Base-by-base conservation (phyloP, 23 tunicate genomes). In the Aplidium turbinatum region DNA sequence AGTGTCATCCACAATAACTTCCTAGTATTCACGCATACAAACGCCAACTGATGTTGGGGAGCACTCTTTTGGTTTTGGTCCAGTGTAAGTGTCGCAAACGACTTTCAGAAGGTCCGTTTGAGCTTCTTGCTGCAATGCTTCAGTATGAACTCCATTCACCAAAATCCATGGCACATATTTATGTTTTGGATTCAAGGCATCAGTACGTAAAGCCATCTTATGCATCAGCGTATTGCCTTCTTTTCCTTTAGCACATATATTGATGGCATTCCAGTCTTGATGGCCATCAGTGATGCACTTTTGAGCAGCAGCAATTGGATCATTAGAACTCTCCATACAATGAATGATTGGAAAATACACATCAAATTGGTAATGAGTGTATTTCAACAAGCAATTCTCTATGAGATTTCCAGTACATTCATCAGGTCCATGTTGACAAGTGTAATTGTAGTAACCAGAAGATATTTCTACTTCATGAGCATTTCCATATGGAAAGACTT, bases 401-500 rank as follows among this genome's bases (percentile, higher is more conserved):
- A 90, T 82, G 4, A 80, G 55, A 40, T 90, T 90, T 55, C 82
- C 82, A 24, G 73, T 63, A 57, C 97, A 90, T 65, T 90, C 97
- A 20, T 78, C 70, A 38, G 85, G 70, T 2, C 97, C 97, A 72
- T 90, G 97, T 78, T 90, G 97, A 52, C 97, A 90, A 24, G 89
- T 90, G 75, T 69, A 90, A 42, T 90, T 78, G 80, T 79, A 90
- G 66, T 26, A 35, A 23, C 87, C 87, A 35, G 75, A 21, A 38
- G 91, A 78, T 6, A 68, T 34, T 57, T 85, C 57, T 31, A 46
- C 73, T 69, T 85, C 91, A 21, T 76, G 21, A 1, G 97, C 97
- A 78, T 90, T 90, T 28, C 97, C 97, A 78, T 83, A 90, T n/a
- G 89, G 82, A 19, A 67, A 40, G 47, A 83, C 55, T 0, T 57